Evolutionary conservation across 2,113 vertebrate species (phyloP).

Genomic region (Pycnonotus jocosus): DNA sequence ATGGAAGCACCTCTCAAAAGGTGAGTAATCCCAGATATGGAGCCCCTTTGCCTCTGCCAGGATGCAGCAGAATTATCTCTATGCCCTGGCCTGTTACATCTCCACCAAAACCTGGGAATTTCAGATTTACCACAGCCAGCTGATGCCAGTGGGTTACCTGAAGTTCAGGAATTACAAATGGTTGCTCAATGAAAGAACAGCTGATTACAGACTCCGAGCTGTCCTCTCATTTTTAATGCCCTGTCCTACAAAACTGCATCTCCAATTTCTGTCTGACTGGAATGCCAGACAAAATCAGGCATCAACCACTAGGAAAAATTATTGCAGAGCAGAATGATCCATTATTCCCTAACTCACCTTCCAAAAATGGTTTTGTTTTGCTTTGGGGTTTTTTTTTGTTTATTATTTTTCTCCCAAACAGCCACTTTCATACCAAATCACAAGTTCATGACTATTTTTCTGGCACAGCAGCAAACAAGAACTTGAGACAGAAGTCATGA

Average conservation of each 20-base stretch:
- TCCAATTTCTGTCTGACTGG: not conserved
- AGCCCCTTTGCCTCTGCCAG: not conserved
- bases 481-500: constrained; percentile 2
- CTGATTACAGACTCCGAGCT: not conserved
- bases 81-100: not conserved
- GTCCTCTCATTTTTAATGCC: not conserved
- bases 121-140: not conserved
- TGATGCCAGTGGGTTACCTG: not conserved
- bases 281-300: not conserved
- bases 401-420: not conserved
- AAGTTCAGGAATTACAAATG: not conserved
- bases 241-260: not conserved
- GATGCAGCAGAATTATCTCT: not conserved
- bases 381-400: not conserved
- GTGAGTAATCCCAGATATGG: not conserved
- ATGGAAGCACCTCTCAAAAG: not conserved
- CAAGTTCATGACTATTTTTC: constrained; percentile 35
- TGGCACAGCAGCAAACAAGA: constrained; percentile 17
- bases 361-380: not conserved
- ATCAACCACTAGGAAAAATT: not conserved
- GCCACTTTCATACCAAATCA: constrained; percentile 17
- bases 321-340: not conserved
- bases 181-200: not conserved
- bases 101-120: not conserved
- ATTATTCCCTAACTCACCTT: not conserved